A percentile compares a stretch with the other conserved stretches of the same genome.
These are phyloP conservation scores for Pogonophryne albipinna DNA, from an alignment of 2,797 vertebrate genomes.

Conservation along the genomic window DNA sequence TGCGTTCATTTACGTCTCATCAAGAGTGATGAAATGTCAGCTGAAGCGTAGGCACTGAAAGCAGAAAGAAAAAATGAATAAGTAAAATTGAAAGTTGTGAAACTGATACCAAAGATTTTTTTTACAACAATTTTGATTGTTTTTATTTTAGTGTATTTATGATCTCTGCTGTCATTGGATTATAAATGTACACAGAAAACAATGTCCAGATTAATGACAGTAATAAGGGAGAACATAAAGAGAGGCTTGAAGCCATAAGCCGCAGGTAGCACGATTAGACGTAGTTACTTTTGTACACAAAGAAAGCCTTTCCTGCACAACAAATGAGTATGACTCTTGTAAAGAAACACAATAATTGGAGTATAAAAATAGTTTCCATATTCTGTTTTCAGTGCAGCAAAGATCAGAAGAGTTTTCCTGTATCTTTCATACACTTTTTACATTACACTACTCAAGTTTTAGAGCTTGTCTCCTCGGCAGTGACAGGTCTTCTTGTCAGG, in stretches of 20 bases:
- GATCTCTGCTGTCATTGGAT: conserved; percentile 9
- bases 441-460: conserved; percentile 37
- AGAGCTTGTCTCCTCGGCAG: conserved; percentile 53
- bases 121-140: no score
- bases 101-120: background rate
- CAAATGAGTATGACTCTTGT: background rate
- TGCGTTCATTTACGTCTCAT: background rate
- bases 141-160: conserved; percentile 5
- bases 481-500: conserved; percentile 46
- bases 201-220: conserved; percentile 25
- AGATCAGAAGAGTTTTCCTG: conserved; percentile 15
- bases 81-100: background rate
- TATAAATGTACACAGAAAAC: conserved; percentile 6
- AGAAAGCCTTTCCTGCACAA: no score
- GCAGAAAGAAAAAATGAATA: background rate
- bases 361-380: conserved; percentile 14
- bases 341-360: background rate
- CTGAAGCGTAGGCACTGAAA: background rate
- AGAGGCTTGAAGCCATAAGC: conserved; percentile 9
- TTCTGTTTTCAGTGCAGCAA: conserved; percentile 16
- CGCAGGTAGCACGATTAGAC: background rate
- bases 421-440: conserved; percentile 18
- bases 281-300: background rate
- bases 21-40: background rate
- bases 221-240: conserved; percentile 4